Evolutionary conservation across 2,888 invertebrate genomes (phyloP), one percentile per base, ranked within the genome.

Genomic region (Sipha maydis): DNA sequence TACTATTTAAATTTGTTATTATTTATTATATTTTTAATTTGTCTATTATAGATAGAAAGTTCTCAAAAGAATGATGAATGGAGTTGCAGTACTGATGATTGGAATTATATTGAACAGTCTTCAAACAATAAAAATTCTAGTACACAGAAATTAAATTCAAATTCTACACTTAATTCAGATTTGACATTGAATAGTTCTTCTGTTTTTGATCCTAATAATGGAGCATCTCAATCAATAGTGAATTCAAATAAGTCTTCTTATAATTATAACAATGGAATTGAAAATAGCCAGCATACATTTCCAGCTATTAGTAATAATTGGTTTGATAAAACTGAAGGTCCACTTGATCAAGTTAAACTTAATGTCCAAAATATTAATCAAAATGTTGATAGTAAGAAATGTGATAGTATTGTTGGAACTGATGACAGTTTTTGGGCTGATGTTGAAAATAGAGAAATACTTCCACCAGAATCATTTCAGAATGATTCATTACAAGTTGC

Each of bases 401-500:
- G 25, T 75, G 80, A 67, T 67, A 82, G 61, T 80, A 31, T 67
- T 75, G 48, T 75, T 31, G 88, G 75, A 41, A 41, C 48, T 34
- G 88, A 88, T 41, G 82, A 82, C 3, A 88, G 82, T 77, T 85
- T 76, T 9, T 79, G 88, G 88, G 61, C 86, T 5, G 90, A 90
- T 61, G 89, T 90, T 38, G 90, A 90, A 83, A 90, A 90, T 83
- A 90, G 89, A 78, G 90, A 90, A 89, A 89, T 90, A 41, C 89
- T 89, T 48, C 90, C 90, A 25, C 90, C 90, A 34, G 89, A 89
- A 79, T 82, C 88, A 76, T 88, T 88, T 17, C 88, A 88, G n/a
- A 88, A 88, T 67, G 88, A 88, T 41, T 82, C 88, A 82, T 56
- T 88, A 3, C 88, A 61, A 88, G 41, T 48, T 48, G 75, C 82